A percentile compares a stretch with the other conserved stretches of the same genome.
Conservation (phyloP, 2,797 vertebrate species). For the Poeciliopsis gracilis region DNA sequence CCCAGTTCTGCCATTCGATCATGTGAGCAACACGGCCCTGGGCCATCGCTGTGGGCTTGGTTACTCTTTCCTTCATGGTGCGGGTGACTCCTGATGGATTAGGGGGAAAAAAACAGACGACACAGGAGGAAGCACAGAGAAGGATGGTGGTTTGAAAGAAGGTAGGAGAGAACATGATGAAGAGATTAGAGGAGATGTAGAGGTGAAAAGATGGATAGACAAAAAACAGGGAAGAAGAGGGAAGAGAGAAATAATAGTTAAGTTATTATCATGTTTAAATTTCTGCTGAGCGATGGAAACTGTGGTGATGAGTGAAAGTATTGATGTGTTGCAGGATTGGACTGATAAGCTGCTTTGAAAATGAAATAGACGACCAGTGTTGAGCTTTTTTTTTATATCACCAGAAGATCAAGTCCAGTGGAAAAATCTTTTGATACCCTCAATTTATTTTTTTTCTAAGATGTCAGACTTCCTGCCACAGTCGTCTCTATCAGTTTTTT, state of each 20-base stretch:
- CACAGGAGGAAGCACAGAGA: constrained; percentile 15
- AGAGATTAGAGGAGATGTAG: constrained; percentile 1
- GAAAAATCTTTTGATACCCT: neutral
- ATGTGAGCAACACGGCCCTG: constrained; percentile 97
- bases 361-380: neutral
- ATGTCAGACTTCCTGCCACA: neutral
- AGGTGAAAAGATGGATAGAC: constrained; percentile 24
- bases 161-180: neutral
- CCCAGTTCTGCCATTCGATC: constrained; percentile 99
- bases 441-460: neutral
- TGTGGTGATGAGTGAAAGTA: constrained; percentile 35
- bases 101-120: constrained; percentile 25
- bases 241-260: constrained; percentile 17
- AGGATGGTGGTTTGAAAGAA: constrained; percentile 12
- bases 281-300: constrained; percentile 21
- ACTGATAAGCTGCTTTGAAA: constrained; percentile 39
- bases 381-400: neutral
- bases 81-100: constrained; percentile 86
- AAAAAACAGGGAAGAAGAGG: constrained; percentile 9
- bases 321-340: constrained; percentile 19
- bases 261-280: constrained; percentile 34
- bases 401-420: neutral
- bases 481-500: neutral
- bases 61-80: constrained; percentile 98
- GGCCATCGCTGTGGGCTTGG: constrained; percentile 96